phyloP scores from a whole-genome alignment of 2,888 invertebrate genomes.

The Odontomyia ornata region DNA sequence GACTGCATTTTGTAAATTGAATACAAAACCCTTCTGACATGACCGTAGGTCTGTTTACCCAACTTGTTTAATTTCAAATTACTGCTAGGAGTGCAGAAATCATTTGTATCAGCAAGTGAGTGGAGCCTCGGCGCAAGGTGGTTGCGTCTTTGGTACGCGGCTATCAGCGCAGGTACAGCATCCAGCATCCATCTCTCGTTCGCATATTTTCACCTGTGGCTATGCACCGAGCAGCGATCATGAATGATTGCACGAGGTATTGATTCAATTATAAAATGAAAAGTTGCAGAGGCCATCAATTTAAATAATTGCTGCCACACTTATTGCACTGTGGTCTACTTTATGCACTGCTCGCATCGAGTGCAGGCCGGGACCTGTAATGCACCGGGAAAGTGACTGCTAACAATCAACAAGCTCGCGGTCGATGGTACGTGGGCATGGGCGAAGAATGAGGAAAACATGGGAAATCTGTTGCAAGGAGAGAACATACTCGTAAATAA shows the following conservation, averaged over 20 bases:
- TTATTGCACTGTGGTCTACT: conserved; percentile 23
- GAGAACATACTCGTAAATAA: no score
- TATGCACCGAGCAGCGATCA: conserved; percentile 16
- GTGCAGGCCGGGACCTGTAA: conserved; percentile 3
- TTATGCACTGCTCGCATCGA: no score
- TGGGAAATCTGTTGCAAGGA: not conserved
- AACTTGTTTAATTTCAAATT: conserved; percentile 8
- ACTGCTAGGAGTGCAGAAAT: not conserved
- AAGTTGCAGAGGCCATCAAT: conserved; percentile 28
- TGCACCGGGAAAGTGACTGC: conserved; percentile 2
- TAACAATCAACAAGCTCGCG: not conserved
- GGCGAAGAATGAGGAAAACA: conserved; percentile 1
- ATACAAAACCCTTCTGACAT: no score
- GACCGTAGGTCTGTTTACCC: no score
- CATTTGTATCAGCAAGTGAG: not conserved
- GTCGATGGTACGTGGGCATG: not conserved
- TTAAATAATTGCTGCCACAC: conserved; percentile 37
- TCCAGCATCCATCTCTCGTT: not conserved
- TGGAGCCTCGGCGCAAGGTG: no score
- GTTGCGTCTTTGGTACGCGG: not conserved
- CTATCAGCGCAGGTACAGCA: not conserved
- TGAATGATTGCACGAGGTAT: conserved; percentile 22
- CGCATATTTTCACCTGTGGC: conserved; percentile 38
- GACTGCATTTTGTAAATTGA: no score
- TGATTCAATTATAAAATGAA: conserved; percentile 34